Evolutionary conservation across 2,113 vertebrate genomes (phyloP).

Genomic region (Choloepus hoffmanni): DNA sequence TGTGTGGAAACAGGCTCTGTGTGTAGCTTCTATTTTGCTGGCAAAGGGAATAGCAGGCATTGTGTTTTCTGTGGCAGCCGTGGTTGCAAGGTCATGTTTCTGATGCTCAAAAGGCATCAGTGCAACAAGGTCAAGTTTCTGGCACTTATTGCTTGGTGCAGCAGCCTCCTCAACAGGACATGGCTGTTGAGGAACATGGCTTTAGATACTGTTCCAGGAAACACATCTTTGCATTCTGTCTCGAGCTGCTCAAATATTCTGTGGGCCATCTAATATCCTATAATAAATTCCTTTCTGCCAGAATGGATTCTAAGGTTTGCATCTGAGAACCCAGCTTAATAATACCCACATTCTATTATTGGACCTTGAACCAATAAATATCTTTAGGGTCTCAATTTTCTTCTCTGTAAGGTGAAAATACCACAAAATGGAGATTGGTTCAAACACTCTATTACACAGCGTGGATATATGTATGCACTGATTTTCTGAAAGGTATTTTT

Average conservation of each 20-base stretch:
- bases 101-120: not conserved
- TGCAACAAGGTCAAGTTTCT: not conserved
- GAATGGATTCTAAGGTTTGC: not conserved
- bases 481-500: conserved; percentile 50
- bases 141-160: not conserved
- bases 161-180: not conserved
- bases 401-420: conserved; percentile 16
- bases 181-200: not conserved
- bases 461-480: not conserved
- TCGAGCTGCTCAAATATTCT: not conserved
- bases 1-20: not conserved
- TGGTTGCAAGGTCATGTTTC: conserved; percentile 10
- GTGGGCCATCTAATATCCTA: not conserved
- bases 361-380: not conserved
- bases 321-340: not conserved
- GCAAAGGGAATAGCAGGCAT: not conserved
- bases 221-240: not conserved
- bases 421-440: not conserved
- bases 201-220: not conserved
- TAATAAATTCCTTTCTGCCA: not conserved
- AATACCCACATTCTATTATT: not conserved
- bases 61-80: not conserved
- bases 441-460: not conserved
- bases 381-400: not conserved
- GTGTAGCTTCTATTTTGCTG: not conserved